A percentile compares a stretch with the other conserved stretches of the same genome.
Evolutionary conservation across 2,888 invertebrate species (phyloP).

Genomic region (Pandemis cinnamomeana): DNA sequence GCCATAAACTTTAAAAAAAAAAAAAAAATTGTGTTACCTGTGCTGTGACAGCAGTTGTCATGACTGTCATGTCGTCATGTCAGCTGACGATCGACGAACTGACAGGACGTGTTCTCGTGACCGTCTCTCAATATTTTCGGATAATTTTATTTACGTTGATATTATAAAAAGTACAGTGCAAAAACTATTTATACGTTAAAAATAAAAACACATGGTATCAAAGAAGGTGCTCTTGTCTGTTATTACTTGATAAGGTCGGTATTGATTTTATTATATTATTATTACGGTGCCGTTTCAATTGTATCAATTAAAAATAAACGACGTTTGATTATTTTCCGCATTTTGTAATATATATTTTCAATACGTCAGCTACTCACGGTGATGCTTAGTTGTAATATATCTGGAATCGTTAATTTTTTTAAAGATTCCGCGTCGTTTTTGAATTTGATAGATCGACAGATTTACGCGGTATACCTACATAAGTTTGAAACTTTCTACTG

Average conservation of each 20-base stretch:
- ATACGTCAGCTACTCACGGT: background rate
- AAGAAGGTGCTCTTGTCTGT: background rate
- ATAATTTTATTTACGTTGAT: background rate
- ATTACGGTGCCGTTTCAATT: conserved; percentile 5
- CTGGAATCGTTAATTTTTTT: background rate
- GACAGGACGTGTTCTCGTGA: conserved; percentile 8
- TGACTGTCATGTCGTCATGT: background rate
- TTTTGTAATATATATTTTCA: background rate
- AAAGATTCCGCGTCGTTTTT: conserved; percentile 15
- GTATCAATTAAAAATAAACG: background rate
- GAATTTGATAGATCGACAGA: background rate
- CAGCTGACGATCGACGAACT: conserved; percentile 22
- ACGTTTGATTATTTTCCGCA: background rate
- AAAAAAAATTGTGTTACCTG: background rate
- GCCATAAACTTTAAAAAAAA: no score
- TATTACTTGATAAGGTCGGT: conserved; percentile 21
- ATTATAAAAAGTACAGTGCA: background rate
- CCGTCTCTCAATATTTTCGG: background rate
- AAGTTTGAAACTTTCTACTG: conserved; percentile 3
- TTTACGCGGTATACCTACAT: background rate
- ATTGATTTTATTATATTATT: conserved; percentile 6
- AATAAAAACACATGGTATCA: conserved; percentile 1
- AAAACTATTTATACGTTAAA: background rate
- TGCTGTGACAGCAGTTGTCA: background rate
- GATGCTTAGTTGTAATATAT: background rate